Conservation (phyloP, 2,797 vertebrate genomes). For the Poeciliopsis paucimaculata region DNA sequence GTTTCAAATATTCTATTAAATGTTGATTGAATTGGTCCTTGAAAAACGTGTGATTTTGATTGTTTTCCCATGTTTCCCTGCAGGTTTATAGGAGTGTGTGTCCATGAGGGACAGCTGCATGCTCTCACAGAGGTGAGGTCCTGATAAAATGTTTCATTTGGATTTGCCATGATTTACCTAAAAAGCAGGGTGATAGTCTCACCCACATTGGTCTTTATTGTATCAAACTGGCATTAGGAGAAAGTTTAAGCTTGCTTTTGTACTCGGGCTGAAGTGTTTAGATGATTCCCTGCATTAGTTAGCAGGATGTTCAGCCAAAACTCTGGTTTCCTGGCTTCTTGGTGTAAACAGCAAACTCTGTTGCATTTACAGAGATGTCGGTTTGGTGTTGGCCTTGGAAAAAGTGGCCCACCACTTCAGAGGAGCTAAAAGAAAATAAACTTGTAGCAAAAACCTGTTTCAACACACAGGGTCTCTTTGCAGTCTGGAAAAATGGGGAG, state of each 20-base stretch:
- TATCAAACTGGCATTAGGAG: not conserved
- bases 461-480: not conserved
- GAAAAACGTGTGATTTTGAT: not conserved
- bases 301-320: not conserved
- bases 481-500: not conserved
- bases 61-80: conserved; percentile 8
- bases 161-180: not conserved
- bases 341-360: not conserved
- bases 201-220: not conserved
- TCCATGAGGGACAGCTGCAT: conserved; percentile 96
- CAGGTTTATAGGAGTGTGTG: conserved; percentile 97
- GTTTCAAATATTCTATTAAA: not conserved
- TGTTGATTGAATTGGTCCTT: not conserved
- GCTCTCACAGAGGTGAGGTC: conserved; percentile 92
- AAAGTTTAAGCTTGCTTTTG: not conserved
- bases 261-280: not conserved
- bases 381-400: too few relatives aligned
- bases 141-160: not conserved
- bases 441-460: not conserved
- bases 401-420: not conserved
- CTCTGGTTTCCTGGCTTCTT: not conserved
- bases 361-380: not conserved
- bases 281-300: not conserved
- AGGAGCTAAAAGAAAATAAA: not conserved
- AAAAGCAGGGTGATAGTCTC: not conserved